Conservation (phyloP, 2,888 invertebrate genomes). For the Cartodere bifasciata region DNA sequence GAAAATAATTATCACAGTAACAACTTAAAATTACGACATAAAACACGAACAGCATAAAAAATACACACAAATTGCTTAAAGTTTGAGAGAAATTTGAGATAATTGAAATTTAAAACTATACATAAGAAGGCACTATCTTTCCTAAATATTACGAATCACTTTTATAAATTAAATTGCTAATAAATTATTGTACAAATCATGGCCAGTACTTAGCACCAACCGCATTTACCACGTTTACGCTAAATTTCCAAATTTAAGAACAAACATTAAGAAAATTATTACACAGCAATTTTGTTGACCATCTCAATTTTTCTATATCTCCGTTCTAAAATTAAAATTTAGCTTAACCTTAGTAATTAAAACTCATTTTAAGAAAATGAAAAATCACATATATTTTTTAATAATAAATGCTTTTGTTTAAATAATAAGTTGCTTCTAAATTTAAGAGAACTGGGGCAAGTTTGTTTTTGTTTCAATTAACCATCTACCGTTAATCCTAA, state of each 20-base stretch:
- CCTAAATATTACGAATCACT: no score
- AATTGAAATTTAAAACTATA: slow-evolving; percentile 9
- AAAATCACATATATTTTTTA: slow-evolving; percentile 21
- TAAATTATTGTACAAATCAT: no score
- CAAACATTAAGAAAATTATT: no score
- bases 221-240: no score
- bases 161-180: no score
- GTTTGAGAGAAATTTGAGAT: slow-evolving; percentile 21
- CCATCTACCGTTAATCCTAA: slow-evolving; percentile 28
- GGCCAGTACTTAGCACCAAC: no score
- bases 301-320: no score
- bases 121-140: no score
- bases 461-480: slow-evolving; percentile 10
- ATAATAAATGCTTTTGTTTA: slow-evolving; percentile 13
- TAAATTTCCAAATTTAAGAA: no score
- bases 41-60: slow-evolving; percentile 21
- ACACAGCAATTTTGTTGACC: no score
- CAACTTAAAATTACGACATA: slow-evolving; percentile 20
- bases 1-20: slow-evolving; percentile 30
- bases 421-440: slow-evolving; percentile 7
- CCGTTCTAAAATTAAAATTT: no score
- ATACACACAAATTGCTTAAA: slow-evolving; percentile 25
- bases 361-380: slow-evolving; percentile 18
- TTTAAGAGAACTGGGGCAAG: slow-evolving; percentile 9
- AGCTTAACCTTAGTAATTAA: slow-evolving; percentile 17